Evolutionary conservation across 2,888 invertebrate genomes (phyloP), one percentile per base, ranked within the genome.

Genomic region (Zele albiditarsus): DNA sequence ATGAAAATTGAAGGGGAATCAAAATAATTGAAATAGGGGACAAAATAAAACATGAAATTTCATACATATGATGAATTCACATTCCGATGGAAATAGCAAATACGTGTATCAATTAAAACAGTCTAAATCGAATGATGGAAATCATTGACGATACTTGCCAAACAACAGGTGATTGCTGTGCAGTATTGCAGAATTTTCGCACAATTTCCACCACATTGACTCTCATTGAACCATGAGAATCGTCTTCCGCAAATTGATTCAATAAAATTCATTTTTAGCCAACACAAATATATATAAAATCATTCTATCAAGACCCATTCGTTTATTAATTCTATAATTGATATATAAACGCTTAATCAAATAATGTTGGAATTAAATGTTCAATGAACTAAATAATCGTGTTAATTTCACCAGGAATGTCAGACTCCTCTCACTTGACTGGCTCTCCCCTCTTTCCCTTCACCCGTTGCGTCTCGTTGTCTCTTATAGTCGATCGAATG

Each of bases 91-190:
- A 23, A 23, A 10, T 46, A 46, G 25, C 66, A 49, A 68, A 68
- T 68, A 68, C 49, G 28, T 46, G 31, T 53, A 68, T 49, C 65
- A 49, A 72, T 72, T 65, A 53, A 72, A 72, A 72, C 63, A 63
- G 27, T 72, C 33, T 27, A 28, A 71, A 65, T 65, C 65, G 53
- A 65, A 71, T 62, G 65, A 49, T 23, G 53, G 33, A 33, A 71
- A 71, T 71, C 46, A 49, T 27, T 23, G 25, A 4, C 42, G 46
- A 38, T n/a, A 42, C 42, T 62, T 71, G n/a, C 8, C 27, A 71
- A 60, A 63, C 71, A 71, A 71, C 71, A 71, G 71, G 71, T 71
- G 46, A 71, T 12, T 42, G 27, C 6, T 42, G 16, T 25, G 58
- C 23, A 66, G 38, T 2, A 25, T 33, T 46, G 27, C 46, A 25